Evolutionary conservation across 2,888 invertebrate genomes (phyloP), one percentile per base, ranked within the genome.

Genomic region (Ormyrus thymus): DNA sequence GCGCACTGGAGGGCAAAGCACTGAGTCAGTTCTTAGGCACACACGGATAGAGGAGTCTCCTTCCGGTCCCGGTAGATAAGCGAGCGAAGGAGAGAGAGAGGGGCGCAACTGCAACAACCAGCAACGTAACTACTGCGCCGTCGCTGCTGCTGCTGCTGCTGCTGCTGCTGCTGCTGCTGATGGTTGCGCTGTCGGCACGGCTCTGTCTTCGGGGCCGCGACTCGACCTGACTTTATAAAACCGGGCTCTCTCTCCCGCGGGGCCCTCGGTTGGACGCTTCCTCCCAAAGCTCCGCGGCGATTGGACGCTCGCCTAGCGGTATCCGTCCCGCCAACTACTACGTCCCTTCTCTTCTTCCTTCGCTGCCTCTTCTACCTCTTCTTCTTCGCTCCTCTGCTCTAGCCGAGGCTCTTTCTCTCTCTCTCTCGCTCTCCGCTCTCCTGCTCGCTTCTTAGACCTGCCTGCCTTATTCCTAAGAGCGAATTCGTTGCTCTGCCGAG

Each of bases 211-310:
- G 87, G 84, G 86, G 85, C 87, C 84, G 86, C 86, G 86, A 84
- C 85, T 85, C 85, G 85, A 84, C 85, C 87, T 86, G 87, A 89
- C 88, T 90, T 90, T 90, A 90, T 90, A 90, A 29, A 89, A 89
- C 86, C 83, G 83, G 86, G 84, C 83, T 82, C 84, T 84, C 83
- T 83, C 29, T 51, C 56, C 61, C n/a, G 68, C 62, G 45, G 8
- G 10, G 29, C 10, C 53, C 51, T 29, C 79, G 82, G 86, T 88
- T 89, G 87, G 89, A 58, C 78, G 82, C 73, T 84, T 84, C 84
- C 82, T 83, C 61, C 84, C 85, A 85, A 85, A 83, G 77, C 74
- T 53, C 59, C 11, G 70, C 59, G n/a, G 66, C 45, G 64, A 86
- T 86, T 86, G 84, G 86, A 15, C 75, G 81, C 79, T 71, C 69